A percentile compares a stretch with the other conserved stretches of the same genome.
phyloP scores from a whole-genome alignment of 2,113 vertebrate species.

The Centropus bengalensis region DNA sequence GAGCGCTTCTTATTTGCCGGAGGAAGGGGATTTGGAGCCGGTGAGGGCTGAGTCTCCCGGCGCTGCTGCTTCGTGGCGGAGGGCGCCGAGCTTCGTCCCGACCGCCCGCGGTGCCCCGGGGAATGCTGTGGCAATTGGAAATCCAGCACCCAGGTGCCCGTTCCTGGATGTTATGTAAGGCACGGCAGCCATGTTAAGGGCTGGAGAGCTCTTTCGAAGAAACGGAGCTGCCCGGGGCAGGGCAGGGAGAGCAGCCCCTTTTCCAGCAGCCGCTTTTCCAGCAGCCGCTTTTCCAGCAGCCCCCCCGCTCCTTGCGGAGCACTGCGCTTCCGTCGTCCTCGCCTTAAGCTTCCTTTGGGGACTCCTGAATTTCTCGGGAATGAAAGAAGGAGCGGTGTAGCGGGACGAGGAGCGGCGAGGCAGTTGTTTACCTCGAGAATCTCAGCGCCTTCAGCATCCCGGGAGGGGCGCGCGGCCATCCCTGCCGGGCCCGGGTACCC shows the following conservation, averaged over 20 bases:
- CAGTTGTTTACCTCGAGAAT: constrained; percentile 1
- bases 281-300: neutral
- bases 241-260: neutral
- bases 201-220: constrained; percentile 45
- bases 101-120: neutral
- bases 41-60: neutral
- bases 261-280: neutral
- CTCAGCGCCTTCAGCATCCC: neutral
- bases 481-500: neutral
- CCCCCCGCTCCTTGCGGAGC: neutral
- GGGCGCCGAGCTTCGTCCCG: constrained; percentile 4
- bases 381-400: neutral
- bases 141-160: constrained; percentile 10
- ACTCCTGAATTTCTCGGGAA: neutral
- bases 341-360: neutral
- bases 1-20: neutral
- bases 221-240: constrained; percentile 1
- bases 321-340: neutral
- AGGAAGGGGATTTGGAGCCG: neutral
- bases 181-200: constrained; percentile 63
- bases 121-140: constrained; percentile 18
- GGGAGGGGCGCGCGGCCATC: neutral
- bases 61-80: neutral
- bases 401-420: neutral
- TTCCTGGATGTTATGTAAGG: constrained; percentile 54